These are phyloP conservation scores for Apostichopus californicus DNA, from an alignment of 35 echinoderm and acorn worm genomes.

Conservation along the genomic window DNA sequence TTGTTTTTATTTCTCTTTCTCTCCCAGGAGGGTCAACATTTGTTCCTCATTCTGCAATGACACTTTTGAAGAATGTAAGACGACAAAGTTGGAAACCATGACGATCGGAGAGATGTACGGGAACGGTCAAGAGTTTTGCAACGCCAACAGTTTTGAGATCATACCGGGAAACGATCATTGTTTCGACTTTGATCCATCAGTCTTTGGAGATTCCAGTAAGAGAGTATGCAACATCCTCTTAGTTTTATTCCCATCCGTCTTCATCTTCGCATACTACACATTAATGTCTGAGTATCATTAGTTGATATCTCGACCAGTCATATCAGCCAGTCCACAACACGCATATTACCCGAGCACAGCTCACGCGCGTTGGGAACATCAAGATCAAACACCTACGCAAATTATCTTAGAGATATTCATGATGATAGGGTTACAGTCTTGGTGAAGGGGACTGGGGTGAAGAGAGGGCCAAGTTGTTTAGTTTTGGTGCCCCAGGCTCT, in stretches of 20 bases:
- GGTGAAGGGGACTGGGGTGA: too few species aligned
- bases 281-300: too few species aligned
- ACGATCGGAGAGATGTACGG: constrained; percentile 64
- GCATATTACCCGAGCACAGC: too few species aligned
- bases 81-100: constrained; percentile 38
- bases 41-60: constrained; percentile 89
- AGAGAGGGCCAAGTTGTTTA: too few species aligned
- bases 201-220: constrained; percentile 48
- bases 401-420: too few species aligned
- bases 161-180: constrained; percentile 76
- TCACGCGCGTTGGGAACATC: too few species aligned
- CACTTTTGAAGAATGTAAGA: constrained; percentile 77
- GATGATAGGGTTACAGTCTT: too few species aligned
- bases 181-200: constrained; percentile 88
- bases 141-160: constrained; percentile 83
- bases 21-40: constrained; percentile 73
- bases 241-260: background rate
- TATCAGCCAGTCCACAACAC: too few species aligned
- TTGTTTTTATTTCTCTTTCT: constrained; percentile 2
- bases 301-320: too few species aligned
- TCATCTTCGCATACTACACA: background rate
- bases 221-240: background rate
- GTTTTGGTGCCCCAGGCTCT: too few species aligned
- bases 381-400: too few species aligned
- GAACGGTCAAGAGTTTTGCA: constrained; percentile 69